These are phyloP conservation scores for Drosophila kambysellisi DNA, from an alignment of 2,888 invertebrate genomes.

Conservation along the genomic window DNA sequence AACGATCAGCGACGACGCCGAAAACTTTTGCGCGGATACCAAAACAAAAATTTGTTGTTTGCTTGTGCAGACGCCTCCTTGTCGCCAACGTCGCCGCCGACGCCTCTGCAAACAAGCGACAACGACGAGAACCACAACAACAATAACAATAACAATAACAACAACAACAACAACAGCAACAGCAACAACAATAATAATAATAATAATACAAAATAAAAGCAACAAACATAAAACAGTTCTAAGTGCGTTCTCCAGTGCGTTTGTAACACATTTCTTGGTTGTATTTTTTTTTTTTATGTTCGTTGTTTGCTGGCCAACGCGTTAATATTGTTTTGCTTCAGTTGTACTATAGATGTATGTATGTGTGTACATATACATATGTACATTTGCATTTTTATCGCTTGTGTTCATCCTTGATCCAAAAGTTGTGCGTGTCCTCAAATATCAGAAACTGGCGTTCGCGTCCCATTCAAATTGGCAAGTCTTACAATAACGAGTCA, in stretches of 20 bases:
- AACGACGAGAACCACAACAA: conserved; percentile 11
- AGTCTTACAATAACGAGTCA: conserved; percentile 2
- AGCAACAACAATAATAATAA: background rate
- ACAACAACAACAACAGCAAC: conserved; percentile 6
- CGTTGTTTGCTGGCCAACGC: conserved; percentile 14
- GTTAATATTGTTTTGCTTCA: conserved; percentile 39
- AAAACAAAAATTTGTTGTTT: conserved; percentile 52
- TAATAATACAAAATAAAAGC: background rate
- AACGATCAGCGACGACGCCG: conserved; percentile 84
- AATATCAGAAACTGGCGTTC: conserved; percentile 11
- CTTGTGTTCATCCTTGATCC: conserved; percentile 14
- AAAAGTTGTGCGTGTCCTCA: conserved; percentile 6
- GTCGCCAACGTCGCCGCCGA: conserved; percentile 53
- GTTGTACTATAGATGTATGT: conserved; percentile 10
- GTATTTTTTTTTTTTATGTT: conserved; percentile 19
- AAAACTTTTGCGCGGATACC: conserved; percentile 83
- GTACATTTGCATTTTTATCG: conserved; percentile 12
- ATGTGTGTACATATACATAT: background rate
- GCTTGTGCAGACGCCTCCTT: conserved; percentile 66
- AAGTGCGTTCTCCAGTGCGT: conserved; percentile 41
- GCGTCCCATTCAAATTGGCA: conserved; percentile 18
- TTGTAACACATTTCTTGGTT: conserved; percentile 9
- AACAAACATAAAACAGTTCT: conserved; percentile 17
- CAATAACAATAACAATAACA: conserved; percentile 2
- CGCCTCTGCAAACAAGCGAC: conserved; percentile 21